Evolutionary conservation across 2,113 vertebrate genomes (phyloP).

Genomic region (Cynoglossus semilaevis): DNA sequence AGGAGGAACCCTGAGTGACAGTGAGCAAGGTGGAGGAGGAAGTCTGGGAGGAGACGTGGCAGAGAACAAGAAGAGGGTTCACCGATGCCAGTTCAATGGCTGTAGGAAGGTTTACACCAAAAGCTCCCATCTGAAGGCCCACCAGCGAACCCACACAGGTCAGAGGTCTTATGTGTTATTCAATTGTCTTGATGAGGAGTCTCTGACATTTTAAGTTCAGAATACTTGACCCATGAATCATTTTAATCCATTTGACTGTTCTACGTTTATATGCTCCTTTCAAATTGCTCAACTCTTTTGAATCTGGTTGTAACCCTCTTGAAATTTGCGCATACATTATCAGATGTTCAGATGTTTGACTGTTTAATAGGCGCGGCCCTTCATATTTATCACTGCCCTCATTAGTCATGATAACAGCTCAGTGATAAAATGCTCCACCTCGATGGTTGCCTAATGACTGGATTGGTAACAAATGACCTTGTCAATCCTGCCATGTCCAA

Average conservation of each 20-base stretch:
- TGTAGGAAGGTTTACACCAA: constrained; percentile 99
- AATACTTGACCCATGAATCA: no score
- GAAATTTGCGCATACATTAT: neutral
- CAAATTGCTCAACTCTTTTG: neutral
- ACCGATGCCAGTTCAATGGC: constrained; percentile 97
- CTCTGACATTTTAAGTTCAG: no score
- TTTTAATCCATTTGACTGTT: no score
- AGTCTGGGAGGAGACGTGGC: constrained; percentile 82
- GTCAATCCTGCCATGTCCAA: constrained; percentile 51
- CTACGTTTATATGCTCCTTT: no score
- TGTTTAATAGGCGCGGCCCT: neutral
- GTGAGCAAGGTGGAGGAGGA: constrained; percentile 58
- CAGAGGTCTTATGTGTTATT: constrained; percentile 26
- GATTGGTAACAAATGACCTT: constrained; percentile 75
- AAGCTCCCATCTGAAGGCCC: constrained; percentile 98
- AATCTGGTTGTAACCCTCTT: neutral
- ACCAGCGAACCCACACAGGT: constrained; percentile 99
- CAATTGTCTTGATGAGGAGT: neutral
- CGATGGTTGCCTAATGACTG: constrained; percentile 83
- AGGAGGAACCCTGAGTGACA: constrained; percentile 68
- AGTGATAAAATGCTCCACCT: constrained; percentile 36
- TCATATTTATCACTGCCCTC: constrained; percentile 33
- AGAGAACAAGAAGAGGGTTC: constrained; percentile 98
- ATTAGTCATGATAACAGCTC: constrained; percentile 31
- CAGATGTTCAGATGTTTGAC: neutral